Evolutionary conservation across 2,888 invertebrate genomes (phyloP).

Genomic region (Torymus aiolomorphi): DNA sequence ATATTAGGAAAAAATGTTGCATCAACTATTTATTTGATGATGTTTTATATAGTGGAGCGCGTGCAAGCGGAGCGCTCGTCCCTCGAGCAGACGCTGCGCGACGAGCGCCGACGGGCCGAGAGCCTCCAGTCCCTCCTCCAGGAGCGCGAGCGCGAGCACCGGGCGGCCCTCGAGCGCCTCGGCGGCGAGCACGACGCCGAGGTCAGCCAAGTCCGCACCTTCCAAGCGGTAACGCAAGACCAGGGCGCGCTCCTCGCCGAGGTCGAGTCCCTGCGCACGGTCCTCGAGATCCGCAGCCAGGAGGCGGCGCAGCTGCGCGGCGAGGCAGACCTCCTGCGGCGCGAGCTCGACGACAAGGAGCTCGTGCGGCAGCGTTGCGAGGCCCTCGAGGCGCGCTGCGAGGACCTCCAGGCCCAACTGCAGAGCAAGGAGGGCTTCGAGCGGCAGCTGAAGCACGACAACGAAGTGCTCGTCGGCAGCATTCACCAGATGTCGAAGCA

Average conservation of each 20-base stretch:
- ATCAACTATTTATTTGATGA: no score
- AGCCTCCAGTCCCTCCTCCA: slow-evolving; percentile 66
- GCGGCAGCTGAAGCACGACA: slow-evolving; percentile 83
- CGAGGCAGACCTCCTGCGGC: slow-evolving; percentile 80
- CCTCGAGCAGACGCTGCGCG: slow-evolving; percentile 65
- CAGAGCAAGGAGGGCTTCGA: slow-evolving; percentile 84
- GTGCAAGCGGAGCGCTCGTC: slow-evolving; percentile 65
- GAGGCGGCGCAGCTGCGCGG: slow-evolving; percentile 88
- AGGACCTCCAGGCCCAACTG: slow-evolving; percentile 88
- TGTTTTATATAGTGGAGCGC: slow-evolving; percentile 65
- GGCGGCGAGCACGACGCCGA: slow-evolving; percentile 78
- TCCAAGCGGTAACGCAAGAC: neutral
- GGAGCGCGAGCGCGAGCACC: slow-evolving; percentile 68
- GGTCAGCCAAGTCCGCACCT: slow-evolving; percentile 76
- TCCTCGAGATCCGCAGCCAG: slow-evolving; percentile 90
- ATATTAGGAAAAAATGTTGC: no score
- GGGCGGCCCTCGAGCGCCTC: slow-evolving; percentile 65
- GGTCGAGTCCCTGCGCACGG: slow-evolving; percentile 89
- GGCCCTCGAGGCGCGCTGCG: slow-evolving; percentile 87
- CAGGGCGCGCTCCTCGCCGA: slow-evolving; percentile 80
- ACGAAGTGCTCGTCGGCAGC: slow-evolving; percentile 83
- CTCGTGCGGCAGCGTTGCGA: slow-evolving; percentile 85
- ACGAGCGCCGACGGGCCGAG: slow-evolving; percentile 68
- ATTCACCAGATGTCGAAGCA: slow-evolving; percentile 87
- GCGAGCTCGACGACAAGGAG: slow-evolving; percentile 86